Conservation (phyloP, 2,888 invertebrate genomes). For the Cybosia mesomella region DNA sequence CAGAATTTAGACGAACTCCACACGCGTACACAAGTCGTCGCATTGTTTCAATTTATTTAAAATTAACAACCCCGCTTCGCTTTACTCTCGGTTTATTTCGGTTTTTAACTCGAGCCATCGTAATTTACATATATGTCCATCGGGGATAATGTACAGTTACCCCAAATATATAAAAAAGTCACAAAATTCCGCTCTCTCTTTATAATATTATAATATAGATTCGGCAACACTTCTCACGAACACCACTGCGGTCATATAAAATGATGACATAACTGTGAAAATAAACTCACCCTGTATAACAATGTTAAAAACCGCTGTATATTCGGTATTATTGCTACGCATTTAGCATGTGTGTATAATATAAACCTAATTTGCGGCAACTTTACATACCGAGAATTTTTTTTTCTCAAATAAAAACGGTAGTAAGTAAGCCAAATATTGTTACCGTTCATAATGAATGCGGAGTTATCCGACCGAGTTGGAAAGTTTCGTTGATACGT, state of each 20-base stretch:
- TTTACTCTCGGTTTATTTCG: too few relatives aligned
- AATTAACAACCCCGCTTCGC: too few relatives aligned
- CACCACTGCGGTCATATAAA: slow-evolving; percentile 4
- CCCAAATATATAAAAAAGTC: too few relatives aligned
- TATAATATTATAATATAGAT: too few relatives aligned
- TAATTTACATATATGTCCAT: too few relatives aligned
- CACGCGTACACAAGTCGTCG: background rate
- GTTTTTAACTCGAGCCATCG: too few relatives aligned
- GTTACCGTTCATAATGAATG: slow-evolving; percentile 37
- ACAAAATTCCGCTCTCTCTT: too few relatives aligned
- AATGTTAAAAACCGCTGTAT: background rate
- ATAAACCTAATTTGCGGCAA: slow-evolving; percentile 13
- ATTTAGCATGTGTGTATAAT: slow-evolving; percentile 5
- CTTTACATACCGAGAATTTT: slow-evolving; percentile 16
- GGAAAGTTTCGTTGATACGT: slow-evolving; percentile 36
- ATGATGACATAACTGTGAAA: background rate
- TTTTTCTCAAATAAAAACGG: slow-evolving; percentile 16
- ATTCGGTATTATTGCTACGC: background rate
- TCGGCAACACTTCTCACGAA: background rate
- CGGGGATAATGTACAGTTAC: too few relatives aligned
- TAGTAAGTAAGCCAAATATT: slow-evolving; percentile 36
- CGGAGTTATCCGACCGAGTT: slow-evolving; percentile 16
- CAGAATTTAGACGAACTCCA: too few relatives aligned
- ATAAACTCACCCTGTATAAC: slow-evolving; percentile 1
- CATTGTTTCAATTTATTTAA: slow-evolving; percentile 2